Conservation (phyloP, 2,113 vertebrate species). For the Podarcis cretensis region DNA sequence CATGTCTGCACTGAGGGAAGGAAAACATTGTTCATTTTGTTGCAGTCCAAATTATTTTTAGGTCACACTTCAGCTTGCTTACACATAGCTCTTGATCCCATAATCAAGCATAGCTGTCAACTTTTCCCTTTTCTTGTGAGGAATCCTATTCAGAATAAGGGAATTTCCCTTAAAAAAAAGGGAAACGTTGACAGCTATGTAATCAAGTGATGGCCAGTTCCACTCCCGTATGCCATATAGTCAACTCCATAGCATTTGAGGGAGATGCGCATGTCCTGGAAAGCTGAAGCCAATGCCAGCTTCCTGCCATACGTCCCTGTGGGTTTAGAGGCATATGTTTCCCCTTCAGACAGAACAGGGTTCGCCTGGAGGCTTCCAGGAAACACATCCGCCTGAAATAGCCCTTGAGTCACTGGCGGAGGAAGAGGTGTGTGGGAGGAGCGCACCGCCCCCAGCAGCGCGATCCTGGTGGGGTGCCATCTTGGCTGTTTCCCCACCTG, state of each 20-base stretch:
- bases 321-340: neutral
- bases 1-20: neutral
- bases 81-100: neutral
- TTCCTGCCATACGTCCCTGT: neutral
- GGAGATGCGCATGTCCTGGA: neutral
- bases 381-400: neutral
- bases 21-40: neutral
- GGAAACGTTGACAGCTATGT: too few relatives aligned
- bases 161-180: too few relatives aligned
- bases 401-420: too few relatives aligned
- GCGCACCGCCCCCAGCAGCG: too few relatives aligned
- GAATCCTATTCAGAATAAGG: too few relatives aligned
- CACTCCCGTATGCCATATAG: neutral
- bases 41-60: constrained; percentile 6
- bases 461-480: too few relatives aligned
- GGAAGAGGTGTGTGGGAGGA: too few relatives aligned
- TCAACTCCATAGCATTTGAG: neutral
- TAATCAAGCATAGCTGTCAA: neutral
- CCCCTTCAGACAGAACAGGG: neutral
- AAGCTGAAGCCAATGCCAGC: neutral
- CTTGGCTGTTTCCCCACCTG: too few relatives aligned
- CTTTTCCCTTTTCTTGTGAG: too few relatives aligned
- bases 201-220: neutral
- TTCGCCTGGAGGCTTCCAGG: neutral
- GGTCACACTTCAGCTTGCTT: neutral